Conservation (phyloP, 1,140 invertebrate genomes). For the Drosophila tropicalis region DNA sequence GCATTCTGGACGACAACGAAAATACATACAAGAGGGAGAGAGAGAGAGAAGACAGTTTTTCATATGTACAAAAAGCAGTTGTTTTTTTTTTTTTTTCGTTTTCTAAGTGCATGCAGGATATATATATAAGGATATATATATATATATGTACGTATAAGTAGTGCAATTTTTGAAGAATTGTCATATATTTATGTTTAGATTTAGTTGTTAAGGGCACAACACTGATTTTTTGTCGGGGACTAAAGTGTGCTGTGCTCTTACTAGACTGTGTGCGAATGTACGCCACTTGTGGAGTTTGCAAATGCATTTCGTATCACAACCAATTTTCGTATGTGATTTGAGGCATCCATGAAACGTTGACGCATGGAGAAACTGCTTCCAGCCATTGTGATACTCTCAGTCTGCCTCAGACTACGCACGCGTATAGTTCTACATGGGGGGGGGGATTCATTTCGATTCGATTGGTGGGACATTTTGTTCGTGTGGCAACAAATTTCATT, state of each 20-base stretch:
- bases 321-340: constrained; percentile 73
- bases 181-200: too few species aligned
- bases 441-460: not conserved
- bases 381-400: constrained; percentile 65
- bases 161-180: too few species aligned
- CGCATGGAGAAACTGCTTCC: constrained; percentile 64
- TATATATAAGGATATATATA: constrained; percentile 1
- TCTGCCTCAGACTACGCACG: constrained; percentile 74
- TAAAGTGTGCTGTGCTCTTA: constrained; percentile 21
- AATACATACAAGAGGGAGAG: constrained; percentile 39
- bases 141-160: too few species aligned
- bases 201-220: constrained; percentile 33
- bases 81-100: not conserved
- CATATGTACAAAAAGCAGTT: constrained; percentile 17
- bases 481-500: too few species aligned
- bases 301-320: constrained; percentile 77
- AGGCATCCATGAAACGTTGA: constrained; percentile 74
- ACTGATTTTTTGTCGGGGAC: constrained; percentile 10
- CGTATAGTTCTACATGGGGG: constrained; percentile 65
- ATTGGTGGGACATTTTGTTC: not conserved
- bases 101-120: constrained; percentile 19
- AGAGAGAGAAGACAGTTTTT: constrained; percentile 20
- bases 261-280: constrained; percentile 71
- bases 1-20: constrained; percentile 67
- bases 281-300: constrained; percentile 49